phyloP scores from a whole-genome alignment of 1,140 invertebrate species.

The Aphis craccivora region DNA sequence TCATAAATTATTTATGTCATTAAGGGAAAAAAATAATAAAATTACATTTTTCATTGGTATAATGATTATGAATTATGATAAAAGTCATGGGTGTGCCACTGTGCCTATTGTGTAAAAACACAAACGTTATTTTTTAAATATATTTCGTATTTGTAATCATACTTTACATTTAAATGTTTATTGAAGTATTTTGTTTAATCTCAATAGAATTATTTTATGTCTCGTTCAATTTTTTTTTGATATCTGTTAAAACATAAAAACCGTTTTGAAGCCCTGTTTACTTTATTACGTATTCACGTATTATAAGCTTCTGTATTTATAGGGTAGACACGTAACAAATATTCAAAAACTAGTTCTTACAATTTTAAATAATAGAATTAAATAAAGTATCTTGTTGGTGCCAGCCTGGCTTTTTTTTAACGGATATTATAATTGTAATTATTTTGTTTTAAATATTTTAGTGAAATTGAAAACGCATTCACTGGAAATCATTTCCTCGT shows the following conservation, averaged over 20 bases:
- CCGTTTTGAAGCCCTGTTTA: neutral
- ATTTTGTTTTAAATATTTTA: neutral
- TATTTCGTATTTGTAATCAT: too few species aligned
- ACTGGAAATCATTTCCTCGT: neutral
- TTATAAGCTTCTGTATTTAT: too few species aligned
- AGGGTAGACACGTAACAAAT: neutral
- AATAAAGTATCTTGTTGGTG: neutral
- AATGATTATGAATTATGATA: too few species aligned
- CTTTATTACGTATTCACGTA: neutral
- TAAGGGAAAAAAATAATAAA: too few species aligned
- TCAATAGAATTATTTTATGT: neutral
- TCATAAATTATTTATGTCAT: too few species aligned
- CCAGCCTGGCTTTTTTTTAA: neutral
- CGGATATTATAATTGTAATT: slow-evolving; percentile 9
- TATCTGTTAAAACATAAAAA: too few species aligned
- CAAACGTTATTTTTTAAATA: too few species aligned
- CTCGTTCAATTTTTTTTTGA: neutral
- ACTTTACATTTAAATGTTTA: too few species aligned
- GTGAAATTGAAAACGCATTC: slow-evolving; percentile 14
- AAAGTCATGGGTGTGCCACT: too few species aligned
- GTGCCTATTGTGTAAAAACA: too few species aligned
- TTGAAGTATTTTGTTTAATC: too few species aligned
- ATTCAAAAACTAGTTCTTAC: neutral
- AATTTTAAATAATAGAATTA: neutral
- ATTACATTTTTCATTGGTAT: too few species aligned